These are phyloP conservation scores for Dallia pectoralis DNA, from an alignment of 2,797 vertebrate genomes.

Conservation along the genomic window DNA sequence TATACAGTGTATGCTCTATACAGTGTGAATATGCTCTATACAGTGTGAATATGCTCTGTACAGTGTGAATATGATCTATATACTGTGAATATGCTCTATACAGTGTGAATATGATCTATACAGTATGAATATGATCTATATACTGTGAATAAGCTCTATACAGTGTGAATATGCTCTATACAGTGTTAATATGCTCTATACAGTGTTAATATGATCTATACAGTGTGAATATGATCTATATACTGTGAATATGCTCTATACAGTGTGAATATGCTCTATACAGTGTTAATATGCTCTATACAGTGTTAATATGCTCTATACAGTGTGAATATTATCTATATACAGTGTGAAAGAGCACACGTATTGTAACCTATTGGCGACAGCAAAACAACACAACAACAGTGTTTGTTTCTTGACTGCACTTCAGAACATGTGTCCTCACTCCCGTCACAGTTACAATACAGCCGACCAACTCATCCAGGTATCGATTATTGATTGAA, in stretches of 20 bases:
- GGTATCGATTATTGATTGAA: neutral
- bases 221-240: no score
- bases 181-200: no score
- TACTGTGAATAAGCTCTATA: neutral
- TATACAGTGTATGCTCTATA: no score
- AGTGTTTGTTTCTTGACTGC: neutral
- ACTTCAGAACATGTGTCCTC: neutral
- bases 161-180: neutral
- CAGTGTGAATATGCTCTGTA: no score
- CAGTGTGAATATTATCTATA: neutral
- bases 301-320: neutral
- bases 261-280: neutral
- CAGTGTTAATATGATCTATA: no score
- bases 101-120: neutral
- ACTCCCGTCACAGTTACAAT: neutral
- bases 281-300: no score
- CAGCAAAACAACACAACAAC: neutral
- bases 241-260: neutral
- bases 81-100: neutral
- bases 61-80: no score
- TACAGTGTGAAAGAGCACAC: no score
- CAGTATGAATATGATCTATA: no score
- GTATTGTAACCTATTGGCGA: neutral
- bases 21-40: neutral
- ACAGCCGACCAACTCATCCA: neutral